Conservation (phyloP, 1,140 invertebrate genomes). For the Drosophila saltans region DNA sequence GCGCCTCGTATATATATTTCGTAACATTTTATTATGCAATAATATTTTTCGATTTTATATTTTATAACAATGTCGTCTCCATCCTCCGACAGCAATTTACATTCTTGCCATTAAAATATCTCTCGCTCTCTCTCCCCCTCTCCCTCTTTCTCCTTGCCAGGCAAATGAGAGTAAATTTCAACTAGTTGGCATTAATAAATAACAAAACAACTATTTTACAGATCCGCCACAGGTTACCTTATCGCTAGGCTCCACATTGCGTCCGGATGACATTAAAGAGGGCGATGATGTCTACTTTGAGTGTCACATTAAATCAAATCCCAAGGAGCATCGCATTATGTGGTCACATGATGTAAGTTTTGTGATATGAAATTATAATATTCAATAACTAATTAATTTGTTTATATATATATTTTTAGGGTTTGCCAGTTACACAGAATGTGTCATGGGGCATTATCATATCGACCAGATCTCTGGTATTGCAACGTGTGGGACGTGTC, state of each 20-base stretch:
- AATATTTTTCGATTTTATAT: constrained; percentile 78
- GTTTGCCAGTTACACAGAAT: constrained; percentile 90
- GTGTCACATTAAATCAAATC: constrained; percentile 93
- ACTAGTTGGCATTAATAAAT: constrained; percentile 36
- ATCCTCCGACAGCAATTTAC: constrained; percentile 37
- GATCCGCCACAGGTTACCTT: constrained; percentile 93
- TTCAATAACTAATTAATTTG: not conserved
- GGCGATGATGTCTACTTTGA: constrained; percentile 97
- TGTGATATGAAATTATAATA: not conserved
- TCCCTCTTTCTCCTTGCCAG: too few relatives aligned
- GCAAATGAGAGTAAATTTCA: constrained; percentile 25
- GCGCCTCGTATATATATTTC: constrained; percentile 34
- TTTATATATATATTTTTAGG: constrained; percentile 84
- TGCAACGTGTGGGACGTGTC: constrained; percentile 92
- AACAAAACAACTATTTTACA: constrained; percentile 83
- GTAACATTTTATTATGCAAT: constrained; percentile 70
- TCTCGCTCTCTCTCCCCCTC: not conserved
- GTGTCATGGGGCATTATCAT: constrained; percentile 93
- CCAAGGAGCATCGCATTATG: constrained; percentile 91
- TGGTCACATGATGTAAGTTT: constrained; percentile 94
- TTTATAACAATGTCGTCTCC: constrained; percentile 52
- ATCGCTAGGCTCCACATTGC: constrained; percentile 92
- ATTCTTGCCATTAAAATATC: constrained; percentile 13
- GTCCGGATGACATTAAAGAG: constrained; percentile 94
- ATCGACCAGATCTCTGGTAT: constrained; percentile 92